Conservation (phyloP, 2,888 invertebrate species). For the Parthenolecanium corni region DNA sequence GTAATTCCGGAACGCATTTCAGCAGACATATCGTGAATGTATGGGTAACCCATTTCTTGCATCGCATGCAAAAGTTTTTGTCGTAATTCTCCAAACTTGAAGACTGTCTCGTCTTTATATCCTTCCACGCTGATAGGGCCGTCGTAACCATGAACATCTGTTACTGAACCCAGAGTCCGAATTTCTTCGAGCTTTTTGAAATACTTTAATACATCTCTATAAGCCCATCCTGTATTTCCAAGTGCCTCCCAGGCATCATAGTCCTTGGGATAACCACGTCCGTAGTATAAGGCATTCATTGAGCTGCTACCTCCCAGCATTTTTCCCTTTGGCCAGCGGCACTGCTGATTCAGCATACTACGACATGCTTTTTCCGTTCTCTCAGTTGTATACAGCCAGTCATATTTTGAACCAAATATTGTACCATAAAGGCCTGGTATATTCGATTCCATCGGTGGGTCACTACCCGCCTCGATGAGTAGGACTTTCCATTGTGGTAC, state of each 20-base stretch:
- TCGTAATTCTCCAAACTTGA: neutral
- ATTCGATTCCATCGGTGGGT: slow-evolving; percentile 14
- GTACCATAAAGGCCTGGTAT: slow-evolving; percentile 2
- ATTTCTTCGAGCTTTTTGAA: slow-evolving; percentile 11
- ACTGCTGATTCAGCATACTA: slow-evolving; percentile 1
- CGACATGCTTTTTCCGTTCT: neutral
- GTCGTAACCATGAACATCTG: neutral
- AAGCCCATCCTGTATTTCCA: slow-evolving; percentile 16
- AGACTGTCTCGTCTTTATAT: neutral
- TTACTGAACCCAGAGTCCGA: neutral
- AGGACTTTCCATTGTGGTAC: slow-evolving; percentile 3
- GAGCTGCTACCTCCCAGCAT: slow-evolving; percentile 12
- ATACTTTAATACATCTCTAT: slow-evolving; percentile 6
- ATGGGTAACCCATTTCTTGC: neutral
- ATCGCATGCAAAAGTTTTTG: neutral
- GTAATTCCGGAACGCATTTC: neutral
- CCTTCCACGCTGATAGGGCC: neutral
- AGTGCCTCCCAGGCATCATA: slow-evolving; percentile 5
- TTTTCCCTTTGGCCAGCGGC: slow-evolving; percentile 12
- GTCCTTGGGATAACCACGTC: slow-evolving; percentile 9
- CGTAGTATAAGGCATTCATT: slow-evolving; percentile 4
- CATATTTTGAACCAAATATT: neutral
- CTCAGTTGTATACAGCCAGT: slow-evolving; percentile 11
- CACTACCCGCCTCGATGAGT: slow-evolving; percentile 9
- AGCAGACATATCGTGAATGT: neutral